phyloP scores from a whole-genome alignment of 2,797 vertebrate species.

The Apogon hyalosoma region DNA sequence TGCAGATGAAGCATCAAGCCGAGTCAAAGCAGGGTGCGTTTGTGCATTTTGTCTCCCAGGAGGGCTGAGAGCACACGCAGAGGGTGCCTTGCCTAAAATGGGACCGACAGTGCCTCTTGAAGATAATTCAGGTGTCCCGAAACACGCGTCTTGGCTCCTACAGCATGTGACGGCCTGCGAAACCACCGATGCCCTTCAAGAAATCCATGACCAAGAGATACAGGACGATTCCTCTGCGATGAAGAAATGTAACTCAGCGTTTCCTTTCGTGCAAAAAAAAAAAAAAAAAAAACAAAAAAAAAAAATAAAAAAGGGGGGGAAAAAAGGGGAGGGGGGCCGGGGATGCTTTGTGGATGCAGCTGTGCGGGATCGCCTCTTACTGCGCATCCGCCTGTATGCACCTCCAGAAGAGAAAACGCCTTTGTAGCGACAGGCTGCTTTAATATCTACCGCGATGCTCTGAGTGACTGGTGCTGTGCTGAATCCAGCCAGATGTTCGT shows the following conservation, averaged over 20 bases:
- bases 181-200: conserved; percentile 78
- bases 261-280: conserved; percentile 32
- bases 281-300: conserved; percentile 6
- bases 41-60: conserved; percentile 57
- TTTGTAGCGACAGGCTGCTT: conserved; percentile 78
- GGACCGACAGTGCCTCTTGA: conserved; percentile 53
- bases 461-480: conserved; percentile 66
- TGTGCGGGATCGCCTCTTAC: conserved; percentile 74
- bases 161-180: conserved; percentile 69
- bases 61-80: conserved; percentile 59
- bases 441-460: conserved; percentile 50
- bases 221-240: conserved; percentile 52
- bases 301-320: conserved; percentile 37
- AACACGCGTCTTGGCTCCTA: conserved; percentile 68
- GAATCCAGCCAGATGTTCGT: conserved; percentile 83
- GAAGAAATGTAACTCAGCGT: conserved; percentile 52
- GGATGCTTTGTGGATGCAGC: conserved; percentile 66
- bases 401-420: conserved; percentile 84
- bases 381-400: conserved; percentile 85
- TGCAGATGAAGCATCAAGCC: conserved; percentile 79
- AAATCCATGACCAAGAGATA: conserved; percentile 70
- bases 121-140: conserved; percentile 79
- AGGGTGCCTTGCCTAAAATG: conserved; percentile 57
- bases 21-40: conserved; percentile 66
- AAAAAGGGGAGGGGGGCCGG: conserved; percentile 54